A percentile compares a stretch with the other conserved stretches of the same genome.
Evolutionary conservation across 2,797 vertebrate genomes (phyloP).

Genomic region (Telmatherina bonti): DNA sequence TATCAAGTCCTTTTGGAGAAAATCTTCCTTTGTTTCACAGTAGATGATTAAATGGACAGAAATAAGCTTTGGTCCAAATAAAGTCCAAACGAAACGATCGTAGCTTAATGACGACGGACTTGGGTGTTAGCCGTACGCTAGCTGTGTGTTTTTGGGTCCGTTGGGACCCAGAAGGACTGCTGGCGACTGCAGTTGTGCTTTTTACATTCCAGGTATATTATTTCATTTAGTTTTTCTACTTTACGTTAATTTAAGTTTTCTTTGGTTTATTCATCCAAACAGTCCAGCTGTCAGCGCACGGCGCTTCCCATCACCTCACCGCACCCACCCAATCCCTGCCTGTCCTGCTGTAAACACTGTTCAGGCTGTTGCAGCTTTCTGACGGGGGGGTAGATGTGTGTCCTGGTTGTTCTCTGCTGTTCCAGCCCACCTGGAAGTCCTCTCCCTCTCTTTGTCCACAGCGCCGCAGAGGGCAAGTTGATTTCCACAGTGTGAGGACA

Average conservation of each 20-base stretch:
- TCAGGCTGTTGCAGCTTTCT: too few relatives aligned
- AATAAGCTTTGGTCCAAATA: too few relatives aligned
- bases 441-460: conserved; percentile 89
- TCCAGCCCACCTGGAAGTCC: conserved; percentile 79
- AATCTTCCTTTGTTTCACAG: too few relatives aligned
- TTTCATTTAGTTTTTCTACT: conserved; percentile 14
- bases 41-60: too few relatives aligned
- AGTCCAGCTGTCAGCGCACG: conserved; percentile 16
- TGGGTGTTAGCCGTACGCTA: too few relatives aligned
- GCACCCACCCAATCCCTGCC: conserved; percentile 21
- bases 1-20: too few relatives aligned
- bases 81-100: too few relatives aligned
- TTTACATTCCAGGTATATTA: not conserved
- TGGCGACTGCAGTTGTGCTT: not conserved
- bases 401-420: conserved; percentile 60
- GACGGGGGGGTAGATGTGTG: not conserved
- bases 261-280: conserved; percentile 22
- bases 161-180: not conserved
- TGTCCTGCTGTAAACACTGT: conserved; percentile 13
- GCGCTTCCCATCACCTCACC: conserved; percentile 1
- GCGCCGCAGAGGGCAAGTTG: conserved; percentile 93
- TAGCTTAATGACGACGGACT: too few relatives aligned
- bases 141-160: too few relatives aligned
- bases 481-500: conserved; percentile 98
- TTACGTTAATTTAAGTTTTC: conserved; percentile 22